Evolutionary conservation across 2,113 vertebrate genomes (phyloP).

Genomic region (Sinocyclocheilus grahami): DNA sequence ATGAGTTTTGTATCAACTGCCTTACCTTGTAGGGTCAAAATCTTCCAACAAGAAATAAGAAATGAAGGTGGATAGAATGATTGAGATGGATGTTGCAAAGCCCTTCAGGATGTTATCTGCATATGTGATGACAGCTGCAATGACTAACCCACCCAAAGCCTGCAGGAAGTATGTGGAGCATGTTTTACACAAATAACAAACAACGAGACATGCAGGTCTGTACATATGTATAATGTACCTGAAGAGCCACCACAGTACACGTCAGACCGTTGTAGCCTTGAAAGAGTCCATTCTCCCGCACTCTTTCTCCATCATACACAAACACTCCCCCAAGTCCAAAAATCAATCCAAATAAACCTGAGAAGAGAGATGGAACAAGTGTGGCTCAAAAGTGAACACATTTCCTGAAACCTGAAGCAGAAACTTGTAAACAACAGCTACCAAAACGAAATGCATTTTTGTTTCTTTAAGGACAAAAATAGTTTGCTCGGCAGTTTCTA

Average conservation of each 20-base stretch:
- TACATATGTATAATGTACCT: conserved; percentile 75
- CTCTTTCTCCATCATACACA: conserved; percentile 81
- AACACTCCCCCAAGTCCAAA: conserved; percentile 87
- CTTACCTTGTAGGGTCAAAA: conserved; percentile 85
- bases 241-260: conserved; percentile 86
- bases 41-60: conserved; percentile 89
- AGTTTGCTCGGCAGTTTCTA: neutral
- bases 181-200: neutral
- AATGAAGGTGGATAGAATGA: conserved; percentile 86
- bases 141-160: conserved; percentile 86
- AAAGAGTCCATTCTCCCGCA: conserved; percentile 86
- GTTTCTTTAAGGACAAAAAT: neutral
- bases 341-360: conserved; percentile 89
- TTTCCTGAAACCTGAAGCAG: neutral
- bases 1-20: too few relatives aligned
- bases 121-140: conserved; percentile 88
- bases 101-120: conserved; percentile 90
- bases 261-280: conserved; percentile 91
- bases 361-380: neutral
- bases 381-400: neutral
- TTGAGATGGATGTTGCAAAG: conserved; percentile 86
- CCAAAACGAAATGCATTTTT: neutral
- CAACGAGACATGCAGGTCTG: neutral
- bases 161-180: conserved; percentile 51
- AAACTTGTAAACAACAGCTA: neutral